Conservation (phyloP, 2,888 invertebrate genomes). For the Pyrochroa serraticornis region DNA sequence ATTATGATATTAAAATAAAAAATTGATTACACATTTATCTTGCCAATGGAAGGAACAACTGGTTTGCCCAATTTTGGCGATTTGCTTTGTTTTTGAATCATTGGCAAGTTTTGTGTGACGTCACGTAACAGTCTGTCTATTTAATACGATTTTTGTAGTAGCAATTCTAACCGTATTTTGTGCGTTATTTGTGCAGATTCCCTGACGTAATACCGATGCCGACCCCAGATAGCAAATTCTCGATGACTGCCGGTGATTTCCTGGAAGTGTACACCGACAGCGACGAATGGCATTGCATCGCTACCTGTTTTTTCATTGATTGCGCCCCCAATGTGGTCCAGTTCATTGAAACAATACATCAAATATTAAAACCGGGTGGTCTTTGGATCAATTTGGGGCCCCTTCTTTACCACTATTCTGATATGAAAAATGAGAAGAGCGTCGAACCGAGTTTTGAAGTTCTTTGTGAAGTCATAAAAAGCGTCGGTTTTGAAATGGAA, state of each 20-base stretch:
- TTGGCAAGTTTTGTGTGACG: too few species aligned
- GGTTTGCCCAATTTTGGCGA: too few species aligned
- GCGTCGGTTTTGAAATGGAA: constrained; percentile 83
- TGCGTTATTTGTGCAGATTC: constrained; percentile 61
- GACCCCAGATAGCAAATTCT: constrained; percentile 73
- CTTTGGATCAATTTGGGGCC: constrained; percentile 92
- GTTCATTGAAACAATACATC: constrained; percentile 91
- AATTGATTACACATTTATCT: too few species aligned
- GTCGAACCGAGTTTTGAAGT: constrained; percentile 88
- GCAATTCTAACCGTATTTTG: too few species aligned
- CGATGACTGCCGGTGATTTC: constrained; percentile 98
- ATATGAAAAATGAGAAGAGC: constrained; percentile 84
- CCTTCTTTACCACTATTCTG: constrained; percentile 88
- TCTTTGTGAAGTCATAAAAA: constrained; percentile 73
- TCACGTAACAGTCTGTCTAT: too few species aligned
- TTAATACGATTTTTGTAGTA: too few species aligned
- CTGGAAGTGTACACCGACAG: constrained; percentile 80
- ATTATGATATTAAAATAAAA: too few species aligned
- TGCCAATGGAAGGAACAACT: too few species aligned
- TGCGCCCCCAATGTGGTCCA: constrained; percentile 96
- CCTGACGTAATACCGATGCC: constrained; percentile 86
- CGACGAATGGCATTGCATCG: constrained; percentile 88
- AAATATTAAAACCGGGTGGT: constrained; percentile 88
- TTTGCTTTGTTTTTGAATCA: too few species aligned
- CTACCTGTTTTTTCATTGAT: constrained; percentile 98